Percentiles rank a stretch among this genome's conserved stretches.
Conservation (phyloP, 2,797 vertebrate species). For the Urocyon cinereoargenteus region DNA sequence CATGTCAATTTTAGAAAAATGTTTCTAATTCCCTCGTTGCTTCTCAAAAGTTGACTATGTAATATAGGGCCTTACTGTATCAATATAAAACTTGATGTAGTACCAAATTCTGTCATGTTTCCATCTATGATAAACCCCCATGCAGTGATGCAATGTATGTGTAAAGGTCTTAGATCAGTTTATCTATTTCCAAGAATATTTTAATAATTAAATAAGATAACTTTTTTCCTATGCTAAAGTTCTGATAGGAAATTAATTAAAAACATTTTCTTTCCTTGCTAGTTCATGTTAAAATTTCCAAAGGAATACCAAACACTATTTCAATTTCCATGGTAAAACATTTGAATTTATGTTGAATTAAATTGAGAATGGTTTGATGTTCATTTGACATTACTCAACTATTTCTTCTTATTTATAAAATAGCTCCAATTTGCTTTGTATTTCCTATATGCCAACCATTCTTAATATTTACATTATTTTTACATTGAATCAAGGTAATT, state of each 20-base stretch:
- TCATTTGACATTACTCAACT: neutral
- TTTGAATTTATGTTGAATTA: slow-evolving; percentile 1
- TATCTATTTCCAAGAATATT: neutral
- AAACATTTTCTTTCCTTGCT: neutral
- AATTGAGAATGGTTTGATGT: neutral
- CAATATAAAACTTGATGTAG: neutral
- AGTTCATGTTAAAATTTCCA: slow-evolving; percentile 24
- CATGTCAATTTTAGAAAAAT: slow-evolving; percentile 20
- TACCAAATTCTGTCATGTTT: neutral
- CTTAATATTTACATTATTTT: neutral
- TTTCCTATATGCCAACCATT: neutral
- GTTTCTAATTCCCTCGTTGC: neutral
- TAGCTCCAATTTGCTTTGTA: neutral
- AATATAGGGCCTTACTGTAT: neutral
- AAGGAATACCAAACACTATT: neutral
- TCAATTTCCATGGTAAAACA: slow-evolving; percentile 23
- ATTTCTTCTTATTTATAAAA: slow-evolving; percentile 10
- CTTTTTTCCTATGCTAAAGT: neutral
- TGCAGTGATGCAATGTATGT: neutral
- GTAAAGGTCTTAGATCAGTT: neutral
- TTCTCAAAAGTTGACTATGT: neutral
- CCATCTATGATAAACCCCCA: neutral
- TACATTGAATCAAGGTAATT: neutral
- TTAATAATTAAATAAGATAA: neutral
- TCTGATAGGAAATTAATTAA: slow-evolving; percentile 28